Base-by-base conservation (phyloP, 2,113 vertebrate species). In the Empidonax traillii region DNA sequence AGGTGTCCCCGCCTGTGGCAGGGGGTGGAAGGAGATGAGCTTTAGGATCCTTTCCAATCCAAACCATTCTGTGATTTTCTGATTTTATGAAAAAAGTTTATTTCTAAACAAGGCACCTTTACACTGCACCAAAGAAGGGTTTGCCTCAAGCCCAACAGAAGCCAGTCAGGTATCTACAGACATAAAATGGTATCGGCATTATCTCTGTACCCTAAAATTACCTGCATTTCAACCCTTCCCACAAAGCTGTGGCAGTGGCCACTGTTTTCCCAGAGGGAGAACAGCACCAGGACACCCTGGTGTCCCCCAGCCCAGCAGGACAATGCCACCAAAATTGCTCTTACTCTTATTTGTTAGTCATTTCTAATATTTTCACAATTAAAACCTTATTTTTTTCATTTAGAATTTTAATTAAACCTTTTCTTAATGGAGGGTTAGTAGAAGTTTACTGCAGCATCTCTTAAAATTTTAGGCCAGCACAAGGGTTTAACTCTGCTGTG, bases 1-100 rank as follows among this genome's bases (percentile, higher is more conserved):
- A 79, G 53, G 46, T 25, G 59, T 47, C 74, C 82, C 67, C 53
- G 89, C 39, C 31, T 74, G 16, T 15, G 59, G 52, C 39, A 6
- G 52, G 16, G 21, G 28, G 8, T 20, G 30, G 17, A 1, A 16
- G 10, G 4, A 21, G 67, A 0, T 2, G 67, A 12, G 9, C 0
- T 61, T 53, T 20, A 0, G 0, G 30, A 3, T 53, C 25, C 14
- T 2, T 55, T 12, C 10, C 22, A 28, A 0, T 5, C 22, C 52
- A 68, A 86, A 31, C 22, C n/a, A 49, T 2, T 4, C 82, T 7
- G 6, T 12, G 14, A 80, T 47, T 74, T 41, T 61, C 22, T 47
- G n/a, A 61, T 10, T 62, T 47, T 0, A 2, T 2, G 7, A 76
- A 87, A 41, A 41, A 27, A 22, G 53, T 31, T 44, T 15, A 37